A percentile compares a stretch with the other conserved stretches of the same genome.
Evolutionary conservation across 2,797 vertebrate species (phyloP).

Genomic region (Onychomys arenicola): DNA sequence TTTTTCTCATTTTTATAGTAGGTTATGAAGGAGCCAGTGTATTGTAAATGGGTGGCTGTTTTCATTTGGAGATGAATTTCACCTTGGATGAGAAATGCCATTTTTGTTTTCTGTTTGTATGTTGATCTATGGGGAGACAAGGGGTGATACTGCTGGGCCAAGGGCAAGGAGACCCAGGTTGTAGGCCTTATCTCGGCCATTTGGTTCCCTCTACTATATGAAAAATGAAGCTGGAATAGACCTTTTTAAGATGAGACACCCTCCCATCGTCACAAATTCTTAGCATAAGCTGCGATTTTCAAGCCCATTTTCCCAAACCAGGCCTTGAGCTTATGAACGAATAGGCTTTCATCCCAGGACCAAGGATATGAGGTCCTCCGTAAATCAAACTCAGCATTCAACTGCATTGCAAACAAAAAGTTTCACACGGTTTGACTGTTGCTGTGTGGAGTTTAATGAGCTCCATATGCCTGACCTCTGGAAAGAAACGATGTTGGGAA

Average conservation of each 20-base stretch:
- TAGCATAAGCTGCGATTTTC: conserved; percentile 23
- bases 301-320: not conserved
- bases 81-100: not conserved
- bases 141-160: not conserved
- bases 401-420: conserved; percentile 62
- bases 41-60: not conserved
- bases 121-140: not conserved
- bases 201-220: conserved; percentile 1
- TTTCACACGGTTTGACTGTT: conserved; percentile 71
- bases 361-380: not conserved
- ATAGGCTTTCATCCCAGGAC: not conserved
- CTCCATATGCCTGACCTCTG: conserved; percentile 81
- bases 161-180: not conserved
- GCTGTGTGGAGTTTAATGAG: conserved; percentile 73
- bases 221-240: not conserved
- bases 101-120: not conserved
- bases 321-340: not conserved
- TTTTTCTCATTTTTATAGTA: conserved; percentile 14
- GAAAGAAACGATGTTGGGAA: conserved; percentile 68
- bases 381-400: conserved; percentile 72
- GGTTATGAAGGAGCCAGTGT: not conserved
- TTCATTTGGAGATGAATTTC: conserved; percentile 39
- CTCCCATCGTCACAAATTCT: not conserved
- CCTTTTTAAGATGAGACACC: not conserved
- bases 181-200: not conserved